These are phyloP conservation scores for Buathra laborator DNA, from an alignment of 2,888 invertebrate species.

Conservation along the genomic window DNA sequence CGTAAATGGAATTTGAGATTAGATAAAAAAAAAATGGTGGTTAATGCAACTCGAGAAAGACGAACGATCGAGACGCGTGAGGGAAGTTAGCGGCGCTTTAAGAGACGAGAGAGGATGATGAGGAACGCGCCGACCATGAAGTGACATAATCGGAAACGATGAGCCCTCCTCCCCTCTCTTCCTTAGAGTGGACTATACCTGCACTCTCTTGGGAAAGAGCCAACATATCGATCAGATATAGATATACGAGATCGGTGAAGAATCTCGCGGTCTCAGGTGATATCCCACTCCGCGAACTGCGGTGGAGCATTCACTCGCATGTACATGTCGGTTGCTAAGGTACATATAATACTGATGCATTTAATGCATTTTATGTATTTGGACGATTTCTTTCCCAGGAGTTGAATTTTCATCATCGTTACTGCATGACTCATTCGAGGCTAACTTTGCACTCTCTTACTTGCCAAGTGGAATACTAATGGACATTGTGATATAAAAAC, in stretches of 20 bases:
- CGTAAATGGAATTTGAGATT: background rate
- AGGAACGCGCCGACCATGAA: constrained; percentile 59
- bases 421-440: background rate
- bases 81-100: constrained; percentile 11
- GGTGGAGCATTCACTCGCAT: constrained; percentile 34
- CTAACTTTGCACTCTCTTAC: background rate
- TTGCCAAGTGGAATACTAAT: background rate
- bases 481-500: background rate
- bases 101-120: background rate
- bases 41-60: background rate
- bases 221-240: constrained; percentile 44
- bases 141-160: constrained; percentile 64
- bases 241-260: constrained; percentile 13
- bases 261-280: constrained; percentile 14
- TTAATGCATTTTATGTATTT: constrained; percentile 19
- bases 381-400: constrained; percentile 13
- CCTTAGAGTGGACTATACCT: constrained; percentile 18
- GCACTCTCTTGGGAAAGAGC: constrained; percentile 35
- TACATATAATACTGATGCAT: background rate
- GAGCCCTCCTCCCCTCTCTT: constrained; percentile 5
- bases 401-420: background rate
- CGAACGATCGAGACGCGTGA: constrained; percentile 2
- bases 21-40: background rate
- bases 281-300: constrained; percentile 5
- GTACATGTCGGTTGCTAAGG: background rate